A percentile compares a stretch with the other conserved stretches of the same genome.
phyloP scores from a whole-genome alignment of 2,888 invertebrate genomes.

The Ernsta delagoae region DNA sequence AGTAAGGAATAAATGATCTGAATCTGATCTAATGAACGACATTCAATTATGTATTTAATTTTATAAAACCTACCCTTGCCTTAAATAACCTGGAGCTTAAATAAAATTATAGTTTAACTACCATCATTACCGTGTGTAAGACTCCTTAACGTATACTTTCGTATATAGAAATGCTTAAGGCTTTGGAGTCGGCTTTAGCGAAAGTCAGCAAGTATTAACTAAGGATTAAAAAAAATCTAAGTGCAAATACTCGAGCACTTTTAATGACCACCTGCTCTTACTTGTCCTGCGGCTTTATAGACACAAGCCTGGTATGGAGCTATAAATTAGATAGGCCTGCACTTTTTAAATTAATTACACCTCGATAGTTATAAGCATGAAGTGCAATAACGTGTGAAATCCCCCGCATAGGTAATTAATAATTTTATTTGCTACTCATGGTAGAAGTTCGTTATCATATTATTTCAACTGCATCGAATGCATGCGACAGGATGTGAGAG shows the following conservation, averaged over 20 bases:
- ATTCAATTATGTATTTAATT: too few species aligned
- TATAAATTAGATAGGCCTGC: constrained; percentile 18
- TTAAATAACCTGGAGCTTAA: too few species aligned
- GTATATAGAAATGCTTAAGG: neutral
- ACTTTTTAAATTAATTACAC: constrained; percentile 26
- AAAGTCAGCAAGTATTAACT: neutral
- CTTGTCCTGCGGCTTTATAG: constrained; percentile 16
- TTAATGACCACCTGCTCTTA: constrained; percentile 30
- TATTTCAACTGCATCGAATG: neutral
- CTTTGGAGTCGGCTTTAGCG: neutral
- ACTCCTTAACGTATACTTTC: too few species aligned
- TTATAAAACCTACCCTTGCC: too few species aligned
- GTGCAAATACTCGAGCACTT: constrained; percentile 21
- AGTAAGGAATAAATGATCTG: too few species aligned
- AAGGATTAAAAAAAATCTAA: constrained; percentile 9
- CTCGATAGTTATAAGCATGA: constrained; percentile 19
- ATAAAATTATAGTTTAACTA: too few species aligned
- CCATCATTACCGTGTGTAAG: too few species aligned
- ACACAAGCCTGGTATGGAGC: constrained; percentile 17
- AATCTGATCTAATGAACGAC: neutral
- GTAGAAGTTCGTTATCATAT: constrained; percentile 4
- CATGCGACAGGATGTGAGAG: neutral
- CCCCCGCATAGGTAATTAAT: neutral
- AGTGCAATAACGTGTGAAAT: constrained; percentile 9
- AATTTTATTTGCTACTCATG: neutral